Conservation (phyloP, 2,797 vertebrate genomes). For the Ptychadena robeensis region DNA sequence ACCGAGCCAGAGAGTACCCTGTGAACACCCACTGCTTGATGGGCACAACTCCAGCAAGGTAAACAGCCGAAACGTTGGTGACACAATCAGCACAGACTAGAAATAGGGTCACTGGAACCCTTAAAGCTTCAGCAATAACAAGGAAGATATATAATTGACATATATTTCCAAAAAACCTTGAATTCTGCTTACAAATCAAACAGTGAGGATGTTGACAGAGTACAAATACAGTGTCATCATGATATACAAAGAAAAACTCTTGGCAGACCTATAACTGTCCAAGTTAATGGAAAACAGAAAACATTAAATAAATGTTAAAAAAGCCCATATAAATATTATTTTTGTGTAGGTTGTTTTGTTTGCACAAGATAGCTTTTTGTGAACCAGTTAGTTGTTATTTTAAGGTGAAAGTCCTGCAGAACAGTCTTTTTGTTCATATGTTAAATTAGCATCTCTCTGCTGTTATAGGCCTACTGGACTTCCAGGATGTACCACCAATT, state of each 20-base stretch:
- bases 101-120: not conserved
- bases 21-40: not conserved
- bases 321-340: too few species aligned
- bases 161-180: not conserved
- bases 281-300: not conserved
- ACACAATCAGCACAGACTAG: not conserved
- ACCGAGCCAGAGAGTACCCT: not conserved
- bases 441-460: too few species aligned
- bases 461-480: too few species aligned
- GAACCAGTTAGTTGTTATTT: too few species aligned
- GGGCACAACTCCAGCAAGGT: not conserved
- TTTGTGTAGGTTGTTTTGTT: too few species aligned
- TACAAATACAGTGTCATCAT: not conserved
- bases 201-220: not conserved
- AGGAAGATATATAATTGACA: not conserved
- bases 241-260: not conserved
- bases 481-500: too few species aligned
- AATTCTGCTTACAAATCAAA: not conserved
- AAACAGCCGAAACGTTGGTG: not conserved
- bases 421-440: too few species aligned
- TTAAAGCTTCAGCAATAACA: not conserved
- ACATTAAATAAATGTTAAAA: slow-evolving; percentile 14
- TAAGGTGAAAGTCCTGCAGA: too few species aligned
- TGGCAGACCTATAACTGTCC: not conserved
- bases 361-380: not conserved